Evolutionary conservation across 2,113 vertebrate species (phyloP), one percentile per base, ranked within the genome.

Genomic region (Corythaeola cristata): DNA sequence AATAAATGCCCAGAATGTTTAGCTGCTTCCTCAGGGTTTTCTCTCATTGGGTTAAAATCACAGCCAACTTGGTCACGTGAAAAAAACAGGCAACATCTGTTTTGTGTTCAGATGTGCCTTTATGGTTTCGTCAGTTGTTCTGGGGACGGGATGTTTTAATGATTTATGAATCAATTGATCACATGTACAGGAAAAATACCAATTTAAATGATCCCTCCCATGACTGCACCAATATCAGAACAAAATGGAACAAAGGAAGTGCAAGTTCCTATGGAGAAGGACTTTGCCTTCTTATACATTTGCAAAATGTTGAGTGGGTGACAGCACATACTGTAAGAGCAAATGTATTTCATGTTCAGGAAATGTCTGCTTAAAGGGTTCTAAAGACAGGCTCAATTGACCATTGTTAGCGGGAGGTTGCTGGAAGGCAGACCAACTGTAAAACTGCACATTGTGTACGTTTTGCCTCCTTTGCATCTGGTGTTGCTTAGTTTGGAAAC

Each of bases 401-500:
- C 75, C 88, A 74, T 90, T 95, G 95, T 94, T 92, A 79, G 56
- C 13, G 4, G 24, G 88, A 90, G 41, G 64, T 15, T 93, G 85
- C 85, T 96, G 93, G 86, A 92, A 81, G 58, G 85, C 76, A 93
- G 56, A 56, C 32, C 64, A 35, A 11, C 75, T 88, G n/a, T 63
- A 84, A 74, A 95, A 72, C 64, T 49, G 79, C 59, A 59, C 68
- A 79, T 93, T 83, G 82, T 90, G 86, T 93, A n/a, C 20, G 1
- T 72, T 78, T 50, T 81, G 69, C 66, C 88, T 90, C 73, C 74
- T 66, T 77, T 86, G 62, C 76, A 79, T 93, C 92, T 97, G 93
- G 83, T 64, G 77, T 66, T 92, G 76, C 93, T 96, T 84, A 78
- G 56, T 64, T 76, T 73, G 88, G 80, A 86, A 95, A 76, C 71